Base-by-base conservation (phyloP, 2,888 invertebrate genomes). In the Tipula vernalis region DNA sequence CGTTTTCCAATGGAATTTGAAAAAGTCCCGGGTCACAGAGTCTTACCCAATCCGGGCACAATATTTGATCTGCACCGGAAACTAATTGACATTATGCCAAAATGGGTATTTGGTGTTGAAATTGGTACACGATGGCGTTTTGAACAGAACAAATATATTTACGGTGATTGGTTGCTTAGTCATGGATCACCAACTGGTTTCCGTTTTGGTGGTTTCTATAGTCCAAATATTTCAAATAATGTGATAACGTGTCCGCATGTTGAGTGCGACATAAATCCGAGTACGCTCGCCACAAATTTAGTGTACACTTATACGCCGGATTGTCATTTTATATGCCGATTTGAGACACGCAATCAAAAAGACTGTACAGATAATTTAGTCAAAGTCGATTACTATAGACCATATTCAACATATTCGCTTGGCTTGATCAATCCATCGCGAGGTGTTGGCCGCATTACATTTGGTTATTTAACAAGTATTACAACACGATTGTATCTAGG, bases 211-310 rank as follows among this genome's bases (percentile, higher is more conserved):
- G 91, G 91, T 0, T 89, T 90, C 13, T 91, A 91, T 87, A 89
- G 89, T 13, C 89, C 89, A 15, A 89, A 89, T 12, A 88, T 89
- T 8, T 28, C 87, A 0, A 89, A 89, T 18, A 89, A 91, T 88
- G 87, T 91, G 10, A 89, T 91, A 90, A 91, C 91, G 85, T 89
- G 36, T 2, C 91, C 91, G 42, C 90, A 89, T 5, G 89, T 91
- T 57, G 88, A 89, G 28, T 91, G 91, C 1, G 91, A 91, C 87
- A 91, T 91, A 47, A 91, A 91, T 89, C 91, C 91, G 0, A 89
- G 90, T 3, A 90, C 90, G 8, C 88, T 91, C 87, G 89, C 91
- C 0, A 90, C 91, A 83, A 91, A 91, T 88, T 85, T 91, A 0
- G 71, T 71, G 28, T 71, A 71, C 12, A 71, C 71, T 3, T 71